These are phyloP conservation scores for Rhingia rostrata DNA, from an alignment of 2,888 invertebrate genomes.

Conservation along the genomic window DNA sequence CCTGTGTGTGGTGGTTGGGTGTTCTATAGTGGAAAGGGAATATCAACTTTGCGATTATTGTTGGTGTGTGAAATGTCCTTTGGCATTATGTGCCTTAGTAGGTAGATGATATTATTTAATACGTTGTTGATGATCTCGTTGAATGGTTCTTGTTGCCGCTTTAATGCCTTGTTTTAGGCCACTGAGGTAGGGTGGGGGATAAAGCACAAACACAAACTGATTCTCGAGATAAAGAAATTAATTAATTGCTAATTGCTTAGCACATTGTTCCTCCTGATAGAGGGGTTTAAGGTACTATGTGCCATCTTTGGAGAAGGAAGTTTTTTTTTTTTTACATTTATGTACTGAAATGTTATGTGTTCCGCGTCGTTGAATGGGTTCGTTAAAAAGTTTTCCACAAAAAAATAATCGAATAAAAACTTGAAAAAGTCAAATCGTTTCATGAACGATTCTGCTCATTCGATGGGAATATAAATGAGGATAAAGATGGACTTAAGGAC, in stretches of 20 bases:
- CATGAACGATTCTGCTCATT: slow-evolving; percentile 25
- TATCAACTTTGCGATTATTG: slow-evolving; percentile 61
- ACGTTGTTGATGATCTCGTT: slow-evolving; percentile 58
- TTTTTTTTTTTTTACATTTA: no score
- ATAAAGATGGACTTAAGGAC: slow-evolving; percentile 3
- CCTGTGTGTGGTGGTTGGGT: neutral
- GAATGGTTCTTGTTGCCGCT: slow-evolving; percentile 47
- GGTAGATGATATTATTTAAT: slow-evolving; percentile 62
- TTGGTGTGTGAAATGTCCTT: slow-evolving; percentile 62
- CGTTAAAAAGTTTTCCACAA: neutral
- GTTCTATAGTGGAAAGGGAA: neutral
- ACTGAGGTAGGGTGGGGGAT: neutral
- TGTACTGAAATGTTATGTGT: neutral
- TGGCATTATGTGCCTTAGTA: slow-evolving; percentile 56
- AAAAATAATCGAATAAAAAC: slow-evolving; percentile 12
- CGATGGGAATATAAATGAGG: slow-evolving; percentile 42
- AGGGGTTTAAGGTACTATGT: neutral
- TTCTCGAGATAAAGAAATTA: slow-evolving; percentile 53
- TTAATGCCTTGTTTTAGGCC: slow-evolving; percentile 33
- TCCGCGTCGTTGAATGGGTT: slow-evolving; percentile 9
- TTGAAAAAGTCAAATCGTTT: slow-evolving; percentile 35
- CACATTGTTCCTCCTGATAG: slow-evolving; percentile 31
- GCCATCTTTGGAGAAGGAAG: neutral
- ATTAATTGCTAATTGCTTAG: slow-evolving; percentile 59
- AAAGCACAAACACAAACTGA: slow-evolving; percentile 36